Percentiles rank a stretch among this genome's conserved stretches.
Evolutionary conservation across 2,797 vertebrate species (phyloP).

Genomic region (Falco berigora): DNA sequence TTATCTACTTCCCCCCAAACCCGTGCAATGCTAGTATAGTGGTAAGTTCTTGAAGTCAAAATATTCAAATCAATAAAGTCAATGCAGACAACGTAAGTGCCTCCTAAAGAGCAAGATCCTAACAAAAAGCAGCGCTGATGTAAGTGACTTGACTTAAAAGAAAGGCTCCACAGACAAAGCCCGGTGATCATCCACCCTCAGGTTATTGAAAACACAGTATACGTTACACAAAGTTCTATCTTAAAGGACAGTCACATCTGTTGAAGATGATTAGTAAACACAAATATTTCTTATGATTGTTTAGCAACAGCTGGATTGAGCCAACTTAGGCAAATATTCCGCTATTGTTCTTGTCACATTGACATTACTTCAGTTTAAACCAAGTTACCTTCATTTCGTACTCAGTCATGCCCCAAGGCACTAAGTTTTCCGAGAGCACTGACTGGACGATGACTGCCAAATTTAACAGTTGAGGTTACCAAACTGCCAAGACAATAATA

Average conservation of each 20-base stretch:
- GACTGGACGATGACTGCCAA: background rate
- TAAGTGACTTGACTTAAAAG: background rate
- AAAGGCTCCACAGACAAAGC: background rate
- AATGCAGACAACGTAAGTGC: background rate
- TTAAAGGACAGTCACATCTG: background rate
- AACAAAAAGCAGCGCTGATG: background rate
- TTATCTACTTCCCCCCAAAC: background rate
- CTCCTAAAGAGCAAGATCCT: background rate
- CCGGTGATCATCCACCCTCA: background rate
- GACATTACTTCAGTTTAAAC: background rate
- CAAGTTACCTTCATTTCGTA: background rate
- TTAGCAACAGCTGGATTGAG: background rate
- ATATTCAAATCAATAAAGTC: background rate
- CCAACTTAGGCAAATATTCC: background rate
- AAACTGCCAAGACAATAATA: background rate
- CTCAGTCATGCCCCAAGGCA: background rate
- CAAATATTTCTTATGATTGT: background rate
- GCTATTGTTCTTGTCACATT: background rate
- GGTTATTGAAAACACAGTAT: background rate
- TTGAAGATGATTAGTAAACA: background rate
- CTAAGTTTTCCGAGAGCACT: background rate
- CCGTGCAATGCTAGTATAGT: background rate
- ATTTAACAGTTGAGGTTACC: background rate
- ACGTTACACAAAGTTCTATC: background rate
- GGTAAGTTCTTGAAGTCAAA: background rate